phyloP scores from a whole-genome alignment of 2,113 vertebrate genomes.

The Oreocharis arfaki region DNA sequence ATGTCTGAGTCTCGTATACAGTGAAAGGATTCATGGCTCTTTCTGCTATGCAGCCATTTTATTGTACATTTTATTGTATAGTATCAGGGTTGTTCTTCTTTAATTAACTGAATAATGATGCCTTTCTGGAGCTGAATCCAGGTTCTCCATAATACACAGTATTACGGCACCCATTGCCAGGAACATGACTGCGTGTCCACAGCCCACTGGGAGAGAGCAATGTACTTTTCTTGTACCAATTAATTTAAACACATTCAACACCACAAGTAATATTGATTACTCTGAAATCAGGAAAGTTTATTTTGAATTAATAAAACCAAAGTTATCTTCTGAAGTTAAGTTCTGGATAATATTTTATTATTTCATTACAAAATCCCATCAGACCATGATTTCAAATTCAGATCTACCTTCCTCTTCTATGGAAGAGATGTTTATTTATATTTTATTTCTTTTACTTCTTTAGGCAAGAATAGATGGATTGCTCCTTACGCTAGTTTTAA shows the following conservation, averaged over 20 bases:
- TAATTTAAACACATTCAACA: not conserved
- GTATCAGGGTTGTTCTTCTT: not conserved
- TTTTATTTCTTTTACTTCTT: not conserved
- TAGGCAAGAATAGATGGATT: not conserved
- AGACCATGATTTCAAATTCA: not conserved
- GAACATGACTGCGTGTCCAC: not conserved
- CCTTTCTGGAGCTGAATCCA: not conserved
- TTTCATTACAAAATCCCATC: not conserved
- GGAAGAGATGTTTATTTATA: not conserved
- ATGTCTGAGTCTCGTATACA: not conserved
- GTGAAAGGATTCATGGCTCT: not conserved
- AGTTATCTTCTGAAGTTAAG: not conserved
- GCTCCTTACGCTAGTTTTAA: not conserved
- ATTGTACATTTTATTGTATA: not conserved
- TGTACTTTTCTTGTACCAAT: not conserved
- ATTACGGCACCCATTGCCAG: not conserved
- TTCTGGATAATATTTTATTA: not conserved
- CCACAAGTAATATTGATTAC: not conserved
- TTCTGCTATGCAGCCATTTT: not conserved
- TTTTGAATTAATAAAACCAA: not conserved
- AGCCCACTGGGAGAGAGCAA: not conserved
- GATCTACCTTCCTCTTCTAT: not conserved
- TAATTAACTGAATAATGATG: constrained; percentile 1
- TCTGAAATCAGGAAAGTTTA: not conserved
- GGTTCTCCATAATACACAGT: not conserved